Conservation (phyloP, 2,888 invertebrate genomes). For the Gastrophysa polygoni region DNA sequence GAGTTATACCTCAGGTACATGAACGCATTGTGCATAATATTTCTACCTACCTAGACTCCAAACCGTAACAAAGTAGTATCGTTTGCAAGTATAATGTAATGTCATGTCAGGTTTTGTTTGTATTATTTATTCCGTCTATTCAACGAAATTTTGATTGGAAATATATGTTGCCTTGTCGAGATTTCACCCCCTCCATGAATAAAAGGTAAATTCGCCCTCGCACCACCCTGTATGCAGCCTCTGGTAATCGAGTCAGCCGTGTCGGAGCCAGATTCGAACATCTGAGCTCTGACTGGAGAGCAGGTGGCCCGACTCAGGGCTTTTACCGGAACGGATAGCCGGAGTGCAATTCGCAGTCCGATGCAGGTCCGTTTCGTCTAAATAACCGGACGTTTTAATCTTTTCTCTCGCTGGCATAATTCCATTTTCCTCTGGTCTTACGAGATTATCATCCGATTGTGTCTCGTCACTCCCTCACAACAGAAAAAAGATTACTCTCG, state of each 20-base stretch:
- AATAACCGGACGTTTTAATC: conserved; percentile 53
- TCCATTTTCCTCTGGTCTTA: conserved; percentile 36
- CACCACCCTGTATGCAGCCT: conserved; percentile 23
- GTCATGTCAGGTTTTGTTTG: no score
- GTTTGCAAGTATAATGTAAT: no score
- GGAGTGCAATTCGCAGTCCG: conserved; percentile 49
- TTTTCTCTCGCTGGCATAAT: conserved; percentile 44
- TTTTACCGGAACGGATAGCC: conserved; percentile 44
- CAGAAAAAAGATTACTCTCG: background rate
- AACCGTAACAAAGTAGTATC: no score
- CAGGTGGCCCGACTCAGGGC: conserved; percentile 50
- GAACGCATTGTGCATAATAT: no score
- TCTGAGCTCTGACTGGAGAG: conserved; percentile 44
- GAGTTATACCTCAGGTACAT: no score
- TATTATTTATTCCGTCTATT: no score
- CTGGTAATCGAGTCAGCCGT: conserved; percentile 47
- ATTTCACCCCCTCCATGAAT: no score
- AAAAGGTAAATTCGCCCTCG: no score
- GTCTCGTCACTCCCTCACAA: background rate
- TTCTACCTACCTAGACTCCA: no score
- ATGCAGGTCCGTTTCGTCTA: conserved; percentile 50
- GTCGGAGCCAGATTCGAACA: conserved; percentile 51
- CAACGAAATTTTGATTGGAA: no score
- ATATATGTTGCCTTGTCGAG: no score
- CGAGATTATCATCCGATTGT: background rate